phyloP scores from a whole-genome alignment of 92 coral and sea anemone species.

The Zoanthus gigantus region DNA sequence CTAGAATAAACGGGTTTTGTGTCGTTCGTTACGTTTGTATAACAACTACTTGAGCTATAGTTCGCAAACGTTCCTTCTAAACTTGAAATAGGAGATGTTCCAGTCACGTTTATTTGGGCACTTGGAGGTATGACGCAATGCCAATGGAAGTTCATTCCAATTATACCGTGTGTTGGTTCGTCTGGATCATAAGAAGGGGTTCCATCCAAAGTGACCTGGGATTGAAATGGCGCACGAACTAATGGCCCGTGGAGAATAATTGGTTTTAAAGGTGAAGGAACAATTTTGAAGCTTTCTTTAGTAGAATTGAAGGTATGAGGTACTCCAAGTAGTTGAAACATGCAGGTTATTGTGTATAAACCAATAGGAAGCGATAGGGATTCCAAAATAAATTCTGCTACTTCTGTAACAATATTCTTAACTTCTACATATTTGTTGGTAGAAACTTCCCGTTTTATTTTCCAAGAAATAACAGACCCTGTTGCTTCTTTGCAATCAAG shows the following conservation, averaged over 20 bases:
- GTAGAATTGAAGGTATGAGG: slow-evolving; percentile 26
- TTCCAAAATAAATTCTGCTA: background rate
- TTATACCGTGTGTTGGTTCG: slow-evolving; percentile 5
- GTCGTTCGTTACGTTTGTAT: background rate
- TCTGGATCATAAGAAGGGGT: slow-evolving; percentile 31
- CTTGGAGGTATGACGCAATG: slow-evolving; percentile 6
- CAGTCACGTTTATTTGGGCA: background rate
- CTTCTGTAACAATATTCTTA: background rate
- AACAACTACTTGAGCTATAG: slow-evolving; percentile 1
- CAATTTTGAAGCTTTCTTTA: background rate
- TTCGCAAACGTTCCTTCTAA: slow-evolving; percentile 11
- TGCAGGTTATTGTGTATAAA: background rate
- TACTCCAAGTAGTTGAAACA: slow-evolving; percentile 38
- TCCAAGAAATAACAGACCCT: slow-evolving; percentile 28
- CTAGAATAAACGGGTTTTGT: background rate
- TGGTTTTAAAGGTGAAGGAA: slow-evolving; percentile 35
- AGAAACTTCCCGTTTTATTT: slow-evolving; percentile 1
- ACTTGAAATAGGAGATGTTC: slow-evolving; percentile 17
- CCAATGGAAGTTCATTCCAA: background rate
- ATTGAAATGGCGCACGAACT: slow-evolving; percentile 11
- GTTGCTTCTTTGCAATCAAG: slow-evolving; percentile 24
- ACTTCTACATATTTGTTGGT: background rate
- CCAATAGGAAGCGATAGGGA: slow-evolving; percentile 20
- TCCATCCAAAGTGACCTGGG: slow-evolving; percentile 18
- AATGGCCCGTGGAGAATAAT: slow-evolving; percentile 33